Evolutionary conservation across 2,113 vertebrate species (phyloP), one percentile per base, ranked within the genome.

Genomic region (Nesoenas mayeri): DNA sequence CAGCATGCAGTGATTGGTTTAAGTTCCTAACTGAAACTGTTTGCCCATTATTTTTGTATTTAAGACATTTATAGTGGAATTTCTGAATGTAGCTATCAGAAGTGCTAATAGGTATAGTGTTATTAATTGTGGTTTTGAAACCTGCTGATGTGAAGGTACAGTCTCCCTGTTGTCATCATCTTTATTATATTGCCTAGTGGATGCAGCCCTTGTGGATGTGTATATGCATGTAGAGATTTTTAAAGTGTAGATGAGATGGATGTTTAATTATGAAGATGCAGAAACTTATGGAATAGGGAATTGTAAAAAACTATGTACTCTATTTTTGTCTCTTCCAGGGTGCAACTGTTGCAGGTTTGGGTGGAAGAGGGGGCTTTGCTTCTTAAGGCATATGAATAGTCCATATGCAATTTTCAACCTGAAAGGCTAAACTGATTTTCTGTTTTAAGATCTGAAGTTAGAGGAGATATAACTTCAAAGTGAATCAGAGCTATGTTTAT

Each of bases 401-500:
- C 87, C 42, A 29, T 88, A 82, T 72, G 82, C 73, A 88, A 1
- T 88, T 79, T 91, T 95, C 95, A 94, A 88, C 74, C 56, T 88
- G 83, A 95, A 66, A 92, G 78, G 34, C 91, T 91, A 54, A 95
- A 93, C 77, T 93, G 89, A 74, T 72, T 95, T 94, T 96, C 67
- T 95, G 58, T 91, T 94, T 93, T 80, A 86, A 96, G 94, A 95
- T 90, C 71, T 79, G 31, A 96, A 97, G 73, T 96, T 97, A 89
- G 61, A 92, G 81, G 91, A 90, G 88, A 85, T 89, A 79, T 28
- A 97, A 96, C 96, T 98, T 98, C 93, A 97, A 96, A 97, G 95
- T 97, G 96, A 97, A 95, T 91, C 97, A 94, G 89, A 96, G 96
- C 91, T 97, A 85, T 98, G 97, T 98, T 97, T 97, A 97, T 97